Evolutionary conservation across 2,888 invertebrate genomes (phyloP), one percentile per base, ranked within the genome.

Genomic region (Netelia melanura): DNA sequence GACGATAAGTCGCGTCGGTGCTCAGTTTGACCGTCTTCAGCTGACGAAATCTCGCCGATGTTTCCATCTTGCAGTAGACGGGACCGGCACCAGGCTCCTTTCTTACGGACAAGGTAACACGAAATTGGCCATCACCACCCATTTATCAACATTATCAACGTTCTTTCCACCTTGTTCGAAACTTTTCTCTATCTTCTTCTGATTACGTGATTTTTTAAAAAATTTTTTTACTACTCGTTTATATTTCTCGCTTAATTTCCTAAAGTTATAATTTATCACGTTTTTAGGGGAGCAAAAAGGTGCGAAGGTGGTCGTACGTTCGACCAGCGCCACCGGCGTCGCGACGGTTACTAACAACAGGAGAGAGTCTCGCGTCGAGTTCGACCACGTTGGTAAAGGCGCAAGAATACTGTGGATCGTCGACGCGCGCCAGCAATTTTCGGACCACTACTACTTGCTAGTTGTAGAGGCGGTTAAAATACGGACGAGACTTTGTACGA

Each of bases 61-160:
- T 95, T 89, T 95, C 95, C 93, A 95, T 94, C 89, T 95, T 95
- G 91, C 95, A 95, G 90, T 94, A 95, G 25, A 95, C 95, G 54
- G 95, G 94, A 82, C 93, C 92, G 54, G 94, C 94, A 56, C 93
- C 94, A 21, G 94, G 94, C 89, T 95, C 94, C 89, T 94, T 94
- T 86, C 93, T 93, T 80, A 95, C 92, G 82, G 94, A 94, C 87
- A 95, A 89, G 84, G 94, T 94, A 86, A 95, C 94, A 88, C 95
- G 94, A 91, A 94, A 94, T 90, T 93, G 92, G 62, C 91, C 90
- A 86, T 84, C 85, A 88, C 89, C 91, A 90, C 90, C 92, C 93
- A 92, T 93, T 89, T 87, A 86, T 78, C 86, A 86, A 85, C 86
- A 86, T 86, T 81, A 82, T 85, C 65, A 14, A 52, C 70, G 75